These are phyloP conservation scores for Archips xylosteana DNA, from an alignment of 2,888 invertebrate species.

Conservation along the genomic window DNA sequence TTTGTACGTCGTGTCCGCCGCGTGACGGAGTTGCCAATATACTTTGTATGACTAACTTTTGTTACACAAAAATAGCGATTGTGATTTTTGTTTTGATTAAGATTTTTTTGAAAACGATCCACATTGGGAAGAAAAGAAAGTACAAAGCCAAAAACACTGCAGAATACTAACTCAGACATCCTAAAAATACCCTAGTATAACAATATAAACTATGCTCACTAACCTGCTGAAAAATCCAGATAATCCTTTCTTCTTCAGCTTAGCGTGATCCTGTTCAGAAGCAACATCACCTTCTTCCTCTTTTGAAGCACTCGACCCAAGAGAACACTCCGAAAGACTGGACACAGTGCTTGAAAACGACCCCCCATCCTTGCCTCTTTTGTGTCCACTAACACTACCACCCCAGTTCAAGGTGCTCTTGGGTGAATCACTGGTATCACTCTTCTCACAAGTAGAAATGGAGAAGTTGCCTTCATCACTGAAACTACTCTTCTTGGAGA, in stretches of 20 bases:
- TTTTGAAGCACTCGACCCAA: conserved; percentile 85
- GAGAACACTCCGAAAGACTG: conserved; percentile 89
- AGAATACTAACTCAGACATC: neutral
- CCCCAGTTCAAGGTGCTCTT: conserved; percentile 82
- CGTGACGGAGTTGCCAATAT: no score
- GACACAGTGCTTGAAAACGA: conserved; percentile 90
- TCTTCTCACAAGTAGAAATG: conserved; percentile 81
- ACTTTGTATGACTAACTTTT: no score
- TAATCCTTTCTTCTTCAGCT: conserved; percentile 86
- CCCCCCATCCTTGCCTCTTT: conserved; percentile 85
- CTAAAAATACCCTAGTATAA: neutral
- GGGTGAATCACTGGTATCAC: conserved; percentile 82
- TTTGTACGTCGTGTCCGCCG: no score
- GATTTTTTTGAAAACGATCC: no score
- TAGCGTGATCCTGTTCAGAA: conserved; percentile 69
- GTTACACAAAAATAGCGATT: no score
- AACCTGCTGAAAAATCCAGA: conserved; percentile 88
- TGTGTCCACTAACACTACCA: conserved; percentile 79
- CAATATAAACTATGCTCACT: conserved; percentile 47
- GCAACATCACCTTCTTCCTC: conserved; percentile 74
- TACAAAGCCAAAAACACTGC: no score
- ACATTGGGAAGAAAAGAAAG: no score
- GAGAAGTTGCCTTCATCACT: conserved; percentile 83
- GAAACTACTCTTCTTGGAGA: conserved; percentile 82
- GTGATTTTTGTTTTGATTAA: no score